These are phyloP conservation scores for Larimichthys crocea DNA, from an alignment of 2,113 vertebrate species.

Conservation along the genomic window DNA sequence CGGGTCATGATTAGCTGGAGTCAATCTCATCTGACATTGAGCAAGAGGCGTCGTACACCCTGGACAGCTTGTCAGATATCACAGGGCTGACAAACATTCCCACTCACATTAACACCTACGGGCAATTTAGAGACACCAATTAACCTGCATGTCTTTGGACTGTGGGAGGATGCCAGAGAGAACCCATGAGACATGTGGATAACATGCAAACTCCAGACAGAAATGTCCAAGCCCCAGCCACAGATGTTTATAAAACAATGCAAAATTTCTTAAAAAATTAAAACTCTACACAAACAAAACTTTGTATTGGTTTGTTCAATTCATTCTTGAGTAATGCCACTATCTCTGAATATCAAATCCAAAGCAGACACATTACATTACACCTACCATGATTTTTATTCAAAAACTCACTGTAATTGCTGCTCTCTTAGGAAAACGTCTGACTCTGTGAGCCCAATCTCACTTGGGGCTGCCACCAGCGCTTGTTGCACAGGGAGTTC, in stretches of 20 bases:
- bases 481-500: conserved; percentile 8
- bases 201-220: no score
- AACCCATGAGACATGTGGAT: no score
- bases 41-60: no score
- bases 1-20: no score
- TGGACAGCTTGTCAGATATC: no score
- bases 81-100: no score
- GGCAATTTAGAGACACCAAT: no score
- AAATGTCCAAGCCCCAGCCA: no score
- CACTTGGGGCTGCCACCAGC: conserved; percentile 4
- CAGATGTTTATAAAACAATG: neutral
- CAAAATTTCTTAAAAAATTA: neutral
- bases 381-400: conserved; percentile 20
- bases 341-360: conserved; percentile 32
- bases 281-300: neutral
- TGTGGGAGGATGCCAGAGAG: no score
- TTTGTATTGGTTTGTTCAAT: conserved; percentile 7
- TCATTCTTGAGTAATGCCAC: conserved; percentile 14
- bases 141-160: no score
- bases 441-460: conserved; percentile 31
- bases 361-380: conserved; percentile 39
- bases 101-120: no score
- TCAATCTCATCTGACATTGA: no score
- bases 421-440: conserved; percentile 25
- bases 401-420: conserved; percentile 46